Conservation (phyloP, 2,888 invertebrate species). For the Calameuta filiformis region DNA sequence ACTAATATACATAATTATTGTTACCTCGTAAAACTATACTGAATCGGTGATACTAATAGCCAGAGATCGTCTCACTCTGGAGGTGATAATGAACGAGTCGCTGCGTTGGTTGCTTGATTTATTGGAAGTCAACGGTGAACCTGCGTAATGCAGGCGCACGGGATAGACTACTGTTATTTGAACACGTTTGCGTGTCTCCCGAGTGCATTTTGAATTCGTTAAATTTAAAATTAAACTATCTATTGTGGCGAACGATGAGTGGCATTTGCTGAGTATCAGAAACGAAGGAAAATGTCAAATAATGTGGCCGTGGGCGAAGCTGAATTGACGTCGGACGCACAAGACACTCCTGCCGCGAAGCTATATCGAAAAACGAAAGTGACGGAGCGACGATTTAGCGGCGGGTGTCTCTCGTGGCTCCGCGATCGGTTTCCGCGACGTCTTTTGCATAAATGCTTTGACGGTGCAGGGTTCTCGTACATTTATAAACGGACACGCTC, state of each 20-base stretch:
- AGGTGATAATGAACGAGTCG: neutral
- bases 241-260: neutral
- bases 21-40: conserved; percentile 21
- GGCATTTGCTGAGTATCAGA: neutral
- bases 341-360: too few species aligned
- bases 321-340: too few species aligned
- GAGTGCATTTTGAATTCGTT: neutral
- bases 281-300: neutral
- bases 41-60: neutral
- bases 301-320: neutral
- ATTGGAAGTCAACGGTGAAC: neutral
- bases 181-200: neutral
- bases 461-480: neutral
- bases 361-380: neutral
- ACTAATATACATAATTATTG: conserved; percentile 46
- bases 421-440: neutral
- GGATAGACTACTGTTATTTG: neutral
- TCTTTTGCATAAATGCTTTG: neutral
- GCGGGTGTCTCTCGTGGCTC: neutral
- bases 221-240: neutral
- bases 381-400: neutral
- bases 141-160: neutral
- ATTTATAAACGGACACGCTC: conserved; percentile 26
- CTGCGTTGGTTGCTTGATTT: neutral
- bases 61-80: too few species aligned